These are phyloP conservation scores for Imbricaverruca yamaguchii DNA, from an alignment of 2,888 invertebrate species.

Conservation along the genomic window DNA sequence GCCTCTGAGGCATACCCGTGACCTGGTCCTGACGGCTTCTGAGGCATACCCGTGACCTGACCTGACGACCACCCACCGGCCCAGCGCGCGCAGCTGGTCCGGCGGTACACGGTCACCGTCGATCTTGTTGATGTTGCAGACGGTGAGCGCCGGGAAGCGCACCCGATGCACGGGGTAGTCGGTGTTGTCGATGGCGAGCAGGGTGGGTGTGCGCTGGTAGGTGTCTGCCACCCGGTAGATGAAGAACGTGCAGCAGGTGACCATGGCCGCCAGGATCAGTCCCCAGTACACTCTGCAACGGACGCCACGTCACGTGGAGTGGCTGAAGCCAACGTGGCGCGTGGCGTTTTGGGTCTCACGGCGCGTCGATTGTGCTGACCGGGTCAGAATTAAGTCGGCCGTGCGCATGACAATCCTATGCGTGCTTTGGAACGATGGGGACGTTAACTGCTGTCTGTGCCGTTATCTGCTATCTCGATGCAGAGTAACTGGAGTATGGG, in stretches of 20 bases:
- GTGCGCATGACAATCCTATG: too few species aligned
- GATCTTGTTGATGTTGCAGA: constrained; percentile 28
- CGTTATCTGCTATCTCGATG: too few species aligned
- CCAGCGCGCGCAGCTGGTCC: background rate
- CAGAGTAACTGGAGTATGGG: too few species aligned
- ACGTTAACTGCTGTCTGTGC: too few species aligned
- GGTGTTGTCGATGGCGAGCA: constrained; percentile 27
- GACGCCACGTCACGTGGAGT: background rate
- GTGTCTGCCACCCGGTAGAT: constrained; percentile 25
- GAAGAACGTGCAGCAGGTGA: background rate
- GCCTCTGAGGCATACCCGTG: too few species aligned
- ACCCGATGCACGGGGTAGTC: constrained; percentile 25
- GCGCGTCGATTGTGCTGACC: too few species aligned
- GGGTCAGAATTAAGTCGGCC: too few species aligned
- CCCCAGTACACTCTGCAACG: background rate
- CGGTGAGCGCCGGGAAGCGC: constrained; percentile 27
- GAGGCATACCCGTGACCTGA: too few species aligned
- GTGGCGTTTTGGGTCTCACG: too few species aligned
- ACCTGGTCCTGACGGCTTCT: too few species aligned
- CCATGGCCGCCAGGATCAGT: background rate
- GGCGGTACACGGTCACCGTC: constrained; percentile 28
- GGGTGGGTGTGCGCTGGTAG: constrained; percentile 24
- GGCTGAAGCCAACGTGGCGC: too few species aligned
- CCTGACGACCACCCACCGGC: background rate
- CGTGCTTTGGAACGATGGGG: too few species aligned